Base-by-base conservation (phyloP, 1,140 invertebrate species). In the Drosophila gunungcola region DNA sequence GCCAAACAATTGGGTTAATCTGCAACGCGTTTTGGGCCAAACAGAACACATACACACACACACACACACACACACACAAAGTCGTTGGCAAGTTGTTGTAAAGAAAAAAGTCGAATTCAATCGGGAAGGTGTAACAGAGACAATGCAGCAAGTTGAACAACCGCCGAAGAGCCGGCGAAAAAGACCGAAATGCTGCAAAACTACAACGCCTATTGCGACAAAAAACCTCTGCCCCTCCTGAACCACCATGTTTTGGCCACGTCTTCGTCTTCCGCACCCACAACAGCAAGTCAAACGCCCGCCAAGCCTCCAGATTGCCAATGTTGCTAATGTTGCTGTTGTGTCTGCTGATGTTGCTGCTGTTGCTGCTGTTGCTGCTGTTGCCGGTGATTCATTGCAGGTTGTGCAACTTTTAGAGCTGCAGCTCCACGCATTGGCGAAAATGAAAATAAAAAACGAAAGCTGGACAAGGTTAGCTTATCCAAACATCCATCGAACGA, bases 1-100 rank as follows among this genome's bases (percentile, higher is more conserved):
- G 75, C 57, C 70, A 68, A 67, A 80, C 86, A 84, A 89, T 73
- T 86, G 78, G 82, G 82, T 78, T 68, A 84, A 78, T 67, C 63
- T 89, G 48, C 55, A 11, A 27, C 25, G 29, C 36, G 25, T 70
- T 70, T 69, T 70, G 43, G 64, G 43, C 43, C 60, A 41, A 32
- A 41, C 34, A 39, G 36, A 65, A 29, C 12, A 13, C 6, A 29
- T 2, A 41, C 16, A 27, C 13, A 41, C 32, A 41, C 41, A 43
- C 6, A 29, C 5, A 41, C 16, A 27, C 6, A 29, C 5, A 41
- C 16, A 27, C 13, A 41, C 32, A 41, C 41, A 43, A 38, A 38
- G 27, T 7, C 9, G 29, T n/a, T 13, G 27, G 3, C 13, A 32
- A 34, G 7, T 36, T n/a, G n/a, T n/a, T n/a, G 10, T 36, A n/a